Evolutionary conservation across 2,888 invertebrate species (phyloP), one percentile per base, ranked within the genome.

Genomic region (Tinea semifulvella): DNA sequence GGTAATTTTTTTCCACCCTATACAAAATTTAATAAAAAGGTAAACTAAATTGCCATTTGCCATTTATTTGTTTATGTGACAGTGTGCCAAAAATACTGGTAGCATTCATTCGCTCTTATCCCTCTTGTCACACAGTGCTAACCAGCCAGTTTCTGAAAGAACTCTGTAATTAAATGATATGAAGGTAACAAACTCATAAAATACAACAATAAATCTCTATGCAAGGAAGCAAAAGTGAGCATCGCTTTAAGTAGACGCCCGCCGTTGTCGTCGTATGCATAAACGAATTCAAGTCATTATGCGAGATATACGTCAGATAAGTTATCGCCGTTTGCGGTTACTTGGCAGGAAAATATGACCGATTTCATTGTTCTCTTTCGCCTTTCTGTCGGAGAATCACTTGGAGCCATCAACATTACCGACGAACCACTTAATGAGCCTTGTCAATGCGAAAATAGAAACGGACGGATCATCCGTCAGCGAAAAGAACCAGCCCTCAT

Each of bases 341-440:
- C 64, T 61, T 68, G 71, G 68, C 70, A 69, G 75, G 73, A 71
- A 75, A 76, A 75, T 79, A 75, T 79, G 76, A 76, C 75, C 70
- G 79, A 75, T 77, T 75, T 75, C 79, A 80, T 80, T 80, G 79
- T 80, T 79, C 70, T 69, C 61, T 56, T 61, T 56, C 59, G 68
- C 65, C 68, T 65, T 68, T 70, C 63, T 66, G 66, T 66, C 69
- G 70, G 70, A 73, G 77, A 79, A 79, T 79, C 79, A 77, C 79
- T 75, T 68, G 70, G 63, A 66, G 71, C 73, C 74, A 77, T 77
- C 77, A 74, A 71, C 75, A 66, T 61, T 68, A 61, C 67, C 72
- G 73, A 74, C 70, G 68, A 71, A 71, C 67, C 71, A 75, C 63
- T 75, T 73, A 80, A 79, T 77, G 79, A 79, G 73, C 63, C 77